Conservation (phyloP, 2,888 invertebrate species). For the Anorthoa munda region DNA sequence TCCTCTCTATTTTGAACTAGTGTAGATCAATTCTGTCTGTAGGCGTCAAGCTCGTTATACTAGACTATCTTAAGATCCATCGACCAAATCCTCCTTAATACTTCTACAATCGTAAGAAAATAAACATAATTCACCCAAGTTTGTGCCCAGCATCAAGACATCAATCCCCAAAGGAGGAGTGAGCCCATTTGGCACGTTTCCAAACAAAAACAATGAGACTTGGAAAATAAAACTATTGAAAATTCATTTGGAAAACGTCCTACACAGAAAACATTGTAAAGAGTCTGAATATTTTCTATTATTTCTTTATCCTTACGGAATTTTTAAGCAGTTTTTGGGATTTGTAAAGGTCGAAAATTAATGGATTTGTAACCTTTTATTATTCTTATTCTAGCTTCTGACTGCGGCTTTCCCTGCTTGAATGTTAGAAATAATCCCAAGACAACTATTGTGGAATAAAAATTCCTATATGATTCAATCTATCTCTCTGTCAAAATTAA, state of each 20-base stretch:
- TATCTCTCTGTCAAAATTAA: too few relatives aligned
- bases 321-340: not conserved
- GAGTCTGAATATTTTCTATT: slow-evolving; percentile 16
- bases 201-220: slow-evolving; percentile 83
- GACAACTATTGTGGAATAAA: too few relatives aligned
- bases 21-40: too few relatives aligned
- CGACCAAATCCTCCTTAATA: slow-evolving; percentile 57
- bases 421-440: too few relatives aligned
- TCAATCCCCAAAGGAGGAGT: slow-evolving; percentile 81
- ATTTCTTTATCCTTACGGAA: slow-evolving; percentile 20
- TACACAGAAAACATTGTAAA: slow-evolving; percentile 31
- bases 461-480: too few relatives aligned
- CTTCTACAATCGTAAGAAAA: slow-evolving; percentile 70
- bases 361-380: not conserved
- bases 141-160: slow-evolving; percentile 78
- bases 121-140: slow-evolving; percentile 76
- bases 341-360: slow-evolving; percentile 5
- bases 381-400: too few relatives aligned
- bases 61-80: slow-evolving; percentile 6
- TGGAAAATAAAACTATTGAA: slow-evolving; percentile 79
- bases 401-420: too few relatives aligned
- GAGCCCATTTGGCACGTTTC: slow-evolving; percentile 83
- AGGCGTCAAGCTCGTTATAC: not conserved
- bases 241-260: slow-evolving; percentile 72
- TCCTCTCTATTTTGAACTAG: too few relatives aligned